These are phyloP conservation scores for Ptilorrhoa leucosticta DNA, from an alignment of 2,113 vertebrate genomes.

Conservation along the genomic window DNA sequence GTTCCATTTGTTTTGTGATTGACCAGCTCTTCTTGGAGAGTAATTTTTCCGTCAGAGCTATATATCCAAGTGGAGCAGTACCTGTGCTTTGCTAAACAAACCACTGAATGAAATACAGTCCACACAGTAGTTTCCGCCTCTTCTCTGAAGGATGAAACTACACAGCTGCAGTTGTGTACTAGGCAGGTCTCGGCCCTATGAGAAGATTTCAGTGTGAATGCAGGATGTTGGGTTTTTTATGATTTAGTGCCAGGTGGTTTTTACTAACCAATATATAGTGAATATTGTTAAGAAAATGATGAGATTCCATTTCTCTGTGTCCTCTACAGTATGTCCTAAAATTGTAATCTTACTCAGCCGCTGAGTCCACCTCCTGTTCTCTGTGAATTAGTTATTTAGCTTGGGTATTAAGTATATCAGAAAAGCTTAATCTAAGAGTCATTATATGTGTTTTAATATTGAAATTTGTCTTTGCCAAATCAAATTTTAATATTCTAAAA, in stretches of 20 bases:
- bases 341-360: slow-evolving; percentile 42
- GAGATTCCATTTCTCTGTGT: slow-evolving; percentile 29
- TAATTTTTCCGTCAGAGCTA: background rate
- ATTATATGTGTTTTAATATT: slow-evolving; percentile 62
- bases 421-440: slow-evolving; percentile 47
- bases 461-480: slow-evolving; percentile 37
- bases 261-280: background rate
- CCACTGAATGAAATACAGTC: background rate
- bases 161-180: background rate
- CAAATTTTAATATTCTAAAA: slow-evolving; percentile 56
- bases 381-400: slow-evolving; percentile 57
- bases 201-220: background rate
- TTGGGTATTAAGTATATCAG: slow-evolving; percentile 41
- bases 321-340: slow-evolving; percentile 32
- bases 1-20: background rate
- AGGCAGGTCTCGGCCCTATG: background rate
- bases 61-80: background rate
- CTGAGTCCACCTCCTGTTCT: slow-evolving; percentile 15
- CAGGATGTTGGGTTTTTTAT: background rate
- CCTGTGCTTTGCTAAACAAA: background rate
- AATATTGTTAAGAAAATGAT: slow-evolving; percentile 39
- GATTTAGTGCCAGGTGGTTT: slow-evolving; percentile 8
- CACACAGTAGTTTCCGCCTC: background rate
- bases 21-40: background rate
- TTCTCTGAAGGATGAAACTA: background rate